Conservation (phyloP, 2,797 vertebrate species). For the Eidolon dupreanum region DNA sequence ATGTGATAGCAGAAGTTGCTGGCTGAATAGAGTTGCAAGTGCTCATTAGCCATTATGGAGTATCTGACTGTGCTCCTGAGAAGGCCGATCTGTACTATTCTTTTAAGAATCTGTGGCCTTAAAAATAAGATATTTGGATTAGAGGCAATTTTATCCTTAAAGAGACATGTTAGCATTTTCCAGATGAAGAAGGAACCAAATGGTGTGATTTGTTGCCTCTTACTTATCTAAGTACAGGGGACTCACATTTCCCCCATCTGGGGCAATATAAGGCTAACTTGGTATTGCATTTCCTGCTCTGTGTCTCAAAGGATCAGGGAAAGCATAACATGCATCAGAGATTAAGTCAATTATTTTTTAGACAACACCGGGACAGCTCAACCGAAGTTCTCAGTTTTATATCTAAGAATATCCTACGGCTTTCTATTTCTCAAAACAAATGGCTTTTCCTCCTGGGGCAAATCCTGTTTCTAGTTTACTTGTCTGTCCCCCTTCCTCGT, state of each 20-base stretch:
- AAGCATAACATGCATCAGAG: neutral
- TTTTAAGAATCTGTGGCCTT: neutral
- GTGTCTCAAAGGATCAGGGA: slow-evolving; percentile 17
- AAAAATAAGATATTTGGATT: neutral
- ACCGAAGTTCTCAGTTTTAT: neutral
- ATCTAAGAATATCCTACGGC: neutral
- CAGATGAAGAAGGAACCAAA: neutral
- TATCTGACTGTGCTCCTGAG: neutral
- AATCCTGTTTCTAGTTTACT: neutral
- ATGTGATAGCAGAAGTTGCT: neutral
- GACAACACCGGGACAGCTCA: neutral
- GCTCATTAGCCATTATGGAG: neutral
- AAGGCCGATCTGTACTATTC: neutral
- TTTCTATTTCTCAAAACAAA: neutral
- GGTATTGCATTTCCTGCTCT: neutral
- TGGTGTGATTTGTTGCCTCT: neutral
- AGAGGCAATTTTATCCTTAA: neutral
- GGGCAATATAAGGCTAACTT: neutral
- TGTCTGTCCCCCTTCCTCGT: neutral
- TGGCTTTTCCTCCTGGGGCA: neutral
- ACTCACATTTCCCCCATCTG: neutral
- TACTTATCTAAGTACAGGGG: neutral
- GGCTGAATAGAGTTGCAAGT: neutral
- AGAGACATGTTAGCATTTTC: neutral
- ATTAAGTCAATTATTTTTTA: slow-evolving; percentile 28